Evolutionary conservation across 2,888 invertebrate species (phyloP).

Genomic region (Drosophila affinis): DNA sequence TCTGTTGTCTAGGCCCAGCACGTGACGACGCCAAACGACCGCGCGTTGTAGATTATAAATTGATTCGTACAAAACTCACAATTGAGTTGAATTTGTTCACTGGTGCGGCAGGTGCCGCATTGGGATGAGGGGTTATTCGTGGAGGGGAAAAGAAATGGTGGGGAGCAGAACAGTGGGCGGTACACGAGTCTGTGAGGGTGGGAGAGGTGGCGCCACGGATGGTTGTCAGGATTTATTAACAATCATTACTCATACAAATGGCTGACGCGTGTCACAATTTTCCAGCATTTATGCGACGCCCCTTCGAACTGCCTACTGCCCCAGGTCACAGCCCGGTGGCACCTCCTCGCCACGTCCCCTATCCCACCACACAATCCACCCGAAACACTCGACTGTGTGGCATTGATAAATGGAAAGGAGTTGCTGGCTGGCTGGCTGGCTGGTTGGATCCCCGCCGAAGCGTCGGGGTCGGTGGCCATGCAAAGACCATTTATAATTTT

Average conservation of each 20-base stretch:
- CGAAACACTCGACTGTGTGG: slow-evolving; percentile 48
- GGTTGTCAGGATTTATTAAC: slow-evolving; percentile 72
- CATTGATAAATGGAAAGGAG: slow-evolving; percentile 77
- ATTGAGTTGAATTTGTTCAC: slow-evolving; percentile 75
- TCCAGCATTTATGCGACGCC: slow-evolving; percentile 72
- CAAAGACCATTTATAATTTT: slow-evolving; percentile 80
- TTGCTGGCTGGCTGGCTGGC: slow-evolving; percentile 26
- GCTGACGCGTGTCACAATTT: slow-evolving; percentile 81
- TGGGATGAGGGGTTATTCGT: not conserved
- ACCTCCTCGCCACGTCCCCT: slow-evolving; percentile 20
- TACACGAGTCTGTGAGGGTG: not conserved
- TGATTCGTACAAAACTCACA: slow-evolving; percentile 77
- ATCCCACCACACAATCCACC: slow-evolving; percentile 8
- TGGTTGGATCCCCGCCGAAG: slow-evolving; percentile 14
- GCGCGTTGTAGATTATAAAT: slow-evolving; percentile 73
- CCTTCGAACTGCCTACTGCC: slow-evolving; percentile 66
- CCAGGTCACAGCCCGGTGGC: slow-evolving; percentile 24
- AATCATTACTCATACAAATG: slow-evolving; percentile 82
- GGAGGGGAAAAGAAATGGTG: slow-evolving; percentile 5
- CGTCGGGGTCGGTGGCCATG: slow-evolving; percentile 52
- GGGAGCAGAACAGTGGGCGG: slow-evolving; percentile 1
- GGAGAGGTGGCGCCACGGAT: slow-evolving; percentile 16
- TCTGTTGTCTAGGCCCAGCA: slow-evolving; percentile 57
- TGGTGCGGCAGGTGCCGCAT: slow-evolving; percentile 46
- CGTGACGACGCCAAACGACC: slow-evolving; percentile 65